These are phyloP conservation scores for Piaya cayana DNA, from an alignment of 2,113 vertebrate species.

Conservation along the genomic window DNA sequence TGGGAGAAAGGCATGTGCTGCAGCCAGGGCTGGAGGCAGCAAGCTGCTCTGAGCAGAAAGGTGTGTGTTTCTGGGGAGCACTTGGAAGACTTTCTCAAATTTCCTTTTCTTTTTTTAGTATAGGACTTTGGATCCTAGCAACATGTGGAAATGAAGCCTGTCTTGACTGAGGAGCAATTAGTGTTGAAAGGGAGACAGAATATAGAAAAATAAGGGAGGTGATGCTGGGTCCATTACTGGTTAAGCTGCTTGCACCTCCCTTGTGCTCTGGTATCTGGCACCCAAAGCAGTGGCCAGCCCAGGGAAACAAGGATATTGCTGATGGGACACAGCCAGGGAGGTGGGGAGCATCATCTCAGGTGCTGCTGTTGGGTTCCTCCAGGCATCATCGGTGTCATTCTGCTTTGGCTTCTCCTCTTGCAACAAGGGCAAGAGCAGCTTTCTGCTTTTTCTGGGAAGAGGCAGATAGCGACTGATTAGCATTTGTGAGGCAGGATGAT, in stretches of 20 bases:
- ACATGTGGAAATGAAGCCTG: not conserved
- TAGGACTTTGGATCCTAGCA: not conserved
- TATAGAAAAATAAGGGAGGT: accelerated
- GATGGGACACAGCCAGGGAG: not conserved
- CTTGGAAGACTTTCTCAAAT: not conserved
- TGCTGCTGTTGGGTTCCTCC: not conserved
- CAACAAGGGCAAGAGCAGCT: not conserved
- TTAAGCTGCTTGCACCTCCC: not conserved
- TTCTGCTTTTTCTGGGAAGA: not conserved
- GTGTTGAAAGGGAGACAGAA: not conserved
- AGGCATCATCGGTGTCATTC: accelerated
- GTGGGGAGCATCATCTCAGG: accelerated
- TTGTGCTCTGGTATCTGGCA: not conserved
- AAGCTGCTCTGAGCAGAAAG: not conserved
- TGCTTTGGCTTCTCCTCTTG: not conserved
- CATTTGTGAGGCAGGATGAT: not conserved
- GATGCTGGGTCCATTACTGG: not conserved
- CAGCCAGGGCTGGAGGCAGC: accelerated
- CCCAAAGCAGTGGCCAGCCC: not conserved
- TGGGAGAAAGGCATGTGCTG: accelerated
- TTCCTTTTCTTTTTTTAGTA: not conserved
- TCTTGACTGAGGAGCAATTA: not conserved
- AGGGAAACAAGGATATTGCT: not conserved
- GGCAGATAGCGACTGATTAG: not conserved
- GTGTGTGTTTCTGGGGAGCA: not conserved